These are phyloP conservation scores for Zaprionus ghesquierei DNA, from an alignment of 1,140 invertebrate genomes.

Conservation along the genomic window DNA sequence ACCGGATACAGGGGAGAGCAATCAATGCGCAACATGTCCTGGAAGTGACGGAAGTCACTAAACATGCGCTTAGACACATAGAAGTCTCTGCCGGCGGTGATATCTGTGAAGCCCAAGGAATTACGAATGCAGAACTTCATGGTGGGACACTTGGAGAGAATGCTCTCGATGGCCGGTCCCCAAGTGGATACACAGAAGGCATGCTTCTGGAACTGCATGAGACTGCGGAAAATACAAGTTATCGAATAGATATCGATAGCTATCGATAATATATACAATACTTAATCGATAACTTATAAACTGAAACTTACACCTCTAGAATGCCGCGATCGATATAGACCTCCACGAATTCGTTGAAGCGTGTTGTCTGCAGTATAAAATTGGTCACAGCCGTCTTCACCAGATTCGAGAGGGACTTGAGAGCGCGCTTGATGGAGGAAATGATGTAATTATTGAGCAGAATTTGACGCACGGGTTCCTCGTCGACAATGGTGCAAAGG, in stretches of 20 bases:
- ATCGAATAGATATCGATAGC: neutral
- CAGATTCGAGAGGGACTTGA: slow-evolving; percentile 70
- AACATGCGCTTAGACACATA: slow-evolving; percentile 66
- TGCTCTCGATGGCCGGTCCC: slow-evolving; percentile 75
- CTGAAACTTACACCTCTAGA: slow-evolving; percentile 64
- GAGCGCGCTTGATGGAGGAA: slow-evolving; percentile 67
- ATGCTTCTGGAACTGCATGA: slow-evolving; percentile 67
- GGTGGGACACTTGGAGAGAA: slow-evolving; percentile 70
- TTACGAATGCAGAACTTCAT: slow-evolving; percentile 78
- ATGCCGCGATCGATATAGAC: slow-evolving; percentile 72
- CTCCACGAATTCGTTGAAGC: slow-evolving; percentile 66
- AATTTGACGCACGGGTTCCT: slow-evolving; percentile 42
- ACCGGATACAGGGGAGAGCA: slow-evolving; percentile 65
- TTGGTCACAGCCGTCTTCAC: slow-evolving; percentile 75
- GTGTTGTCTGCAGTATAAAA: slow-evolving; percentile 75
- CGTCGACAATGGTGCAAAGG: slow-evolving; percentile 68
- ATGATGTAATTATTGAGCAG: slow-evolving; percentile 58
- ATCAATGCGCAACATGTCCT: slow-evolving; percentile 55
- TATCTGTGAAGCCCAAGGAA: slow-evolving; percentile 68
- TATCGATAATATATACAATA: neutral
- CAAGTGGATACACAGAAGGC: slow-evolving; percentile 74
- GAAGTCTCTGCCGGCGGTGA: slow-evolving; percentile 69
- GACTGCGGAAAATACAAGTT: slow-evolving; percentile 10
- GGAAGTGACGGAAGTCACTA: slow-evolving; percentile 62
- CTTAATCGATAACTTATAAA: neutral